Evolutionary conservation across 2,113 vertebrate species (phyloP).

Genomic region (Oreocharis arfaki): DNA sequence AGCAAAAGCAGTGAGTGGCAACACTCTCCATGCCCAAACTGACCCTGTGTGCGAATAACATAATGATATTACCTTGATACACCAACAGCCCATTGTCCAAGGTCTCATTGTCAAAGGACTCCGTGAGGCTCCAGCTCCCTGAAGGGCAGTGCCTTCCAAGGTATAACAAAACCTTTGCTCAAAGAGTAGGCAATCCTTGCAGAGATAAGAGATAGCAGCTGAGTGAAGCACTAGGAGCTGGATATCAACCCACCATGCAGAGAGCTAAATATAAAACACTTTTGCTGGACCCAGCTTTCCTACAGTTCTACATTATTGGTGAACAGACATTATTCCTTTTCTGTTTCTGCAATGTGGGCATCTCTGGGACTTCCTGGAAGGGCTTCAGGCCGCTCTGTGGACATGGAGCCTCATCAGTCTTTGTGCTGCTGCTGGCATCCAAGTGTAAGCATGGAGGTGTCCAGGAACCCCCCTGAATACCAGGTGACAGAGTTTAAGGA

Average conservation of each 20-base stretch:
- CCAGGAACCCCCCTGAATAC: background rate
- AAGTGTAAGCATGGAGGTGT: background rate
- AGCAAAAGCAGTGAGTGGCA: background rate
- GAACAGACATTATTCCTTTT: background rate
- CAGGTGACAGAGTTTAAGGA: background rate
- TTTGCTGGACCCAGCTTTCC: background rate
- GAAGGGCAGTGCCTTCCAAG: background rate
- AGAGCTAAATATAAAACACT: background rate
- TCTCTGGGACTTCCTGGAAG: background rate
- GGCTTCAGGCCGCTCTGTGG: background rate
- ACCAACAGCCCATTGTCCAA: background rate
- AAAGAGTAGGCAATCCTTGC: background rate
- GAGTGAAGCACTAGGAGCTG: background rate
- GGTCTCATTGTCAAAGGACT: background rate
- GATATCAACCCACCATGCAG: background rate
- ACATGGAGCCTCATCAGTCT: background rate
- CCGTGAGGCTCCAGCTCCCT: background rate
- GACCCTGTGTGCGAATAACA: rapidly evolving
- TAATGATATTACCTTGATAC: background rate
- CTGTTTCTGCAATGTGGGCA: background rate
- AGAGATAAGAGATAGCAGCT: background rate
- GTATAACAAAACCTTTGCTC: background rate
- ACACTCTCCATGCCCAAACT: background rate
- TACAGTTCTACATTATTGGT: rapidly evolving
- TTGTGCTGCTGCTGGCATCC: background rate